These are phyloP conservation scores for Mico argentatus DNA, from an alignment of 2,797 vertebrate genomes.

Conservation along the genomic window DNA sequence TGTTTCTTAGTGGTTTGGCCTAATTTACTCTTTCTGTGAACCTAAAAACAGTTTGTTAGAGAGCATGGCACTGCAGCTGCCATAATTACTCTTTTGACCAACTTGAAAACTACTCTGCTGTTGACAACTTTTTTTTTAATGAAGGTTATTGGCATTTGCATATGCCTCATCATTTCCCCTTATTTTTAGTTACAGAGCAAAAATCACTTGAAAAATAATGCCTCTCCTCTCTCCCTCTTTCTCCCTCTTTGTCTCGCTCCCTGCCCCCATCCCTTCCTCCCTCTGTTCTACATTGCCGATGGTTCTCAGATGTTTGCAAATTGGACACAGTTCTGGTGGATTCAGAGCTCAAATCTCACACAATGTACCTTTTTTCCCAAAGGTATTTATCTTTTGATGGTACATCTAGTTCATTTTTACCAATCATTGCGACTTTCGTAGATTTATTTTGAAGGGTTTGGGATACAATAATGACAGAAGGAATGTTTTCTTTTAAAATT, in stretches of 20 bases:
- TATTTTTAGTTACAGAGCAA: slow-evolving; percentile 32
- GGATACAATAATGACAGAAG: slow-evolving; percentile 32
- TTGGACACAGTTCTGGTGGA: not conserved
- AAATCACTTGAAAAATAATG: not conserved
- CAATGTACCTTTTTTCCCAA: not conserved
- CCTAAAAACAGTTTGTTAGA: slow-evolving; percentile 28
- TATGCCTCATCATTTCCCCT: not conserved
- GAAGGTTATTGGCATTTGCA: slow-evolving; percentile 15
- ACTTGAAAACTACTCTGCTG: not conserved
- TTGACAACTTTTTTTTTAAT: not conserved
- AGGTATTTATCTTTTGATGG: not conserved
- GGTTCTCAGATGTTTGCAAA: slow-evolving; percentile 32
- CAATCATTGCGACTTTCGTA: not conserved
- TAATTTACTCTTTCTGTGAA: slow-evolving; percentile 35
- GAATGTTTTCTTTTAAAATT: not conserved
- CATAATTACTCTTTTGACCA: not conserved
- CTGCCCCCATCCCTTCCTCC: no score
- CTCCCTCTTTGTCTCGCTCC: no score
- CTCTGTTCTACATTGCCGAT: not conserved
- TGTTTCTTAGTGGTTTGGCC: slow-evolving; percentile 4
- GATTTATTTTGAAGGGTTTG: slow-evolving; percentile 48
- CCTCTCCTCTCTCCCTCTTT: not conserved
- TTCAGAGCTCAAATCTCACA: not conserved
- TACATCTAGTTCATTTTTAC: not conserved
- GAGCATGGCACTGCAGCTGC: not conserved